Evolutionary conservation across 1,140 invertebrate genomes (phyloP).

Genomic region (Cotesia typhae): DNA sequence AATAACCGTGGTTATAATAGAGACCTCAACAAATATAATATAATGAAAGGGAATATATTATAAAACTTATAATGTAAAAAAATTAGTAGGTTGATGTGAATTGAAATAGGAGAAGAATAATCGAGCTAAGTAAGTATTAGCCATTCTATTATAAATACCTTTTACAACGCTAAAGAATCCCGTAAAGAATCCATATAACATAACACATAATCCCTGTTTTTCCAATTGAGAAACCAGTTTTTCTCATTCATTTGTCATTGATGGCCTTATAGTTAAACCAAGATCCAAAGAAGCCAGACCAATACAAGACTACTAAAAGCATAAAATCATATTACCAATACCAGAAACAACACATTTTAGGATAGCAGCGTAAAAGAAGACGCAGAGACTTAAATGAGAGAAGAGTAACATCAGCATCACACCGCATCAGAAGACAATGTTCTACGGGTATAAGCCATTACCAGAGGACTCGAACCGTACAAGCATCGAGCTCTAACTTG

Average conservation of each 20-base stretch:
- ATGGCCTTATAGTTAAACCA: neutral
- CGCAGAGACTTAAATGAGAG: neutral
- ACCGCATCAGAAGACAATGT: constrained; percentile 21
- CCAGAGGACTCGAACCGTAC: constrained; percentile 49
- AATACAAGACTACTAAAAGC: neutral
- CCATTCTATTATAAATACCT: too few species aligned
- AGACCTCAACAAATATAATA: too few species aligned
- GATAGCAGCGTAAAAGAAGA: neutral
- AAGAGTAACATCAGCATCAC: constrained; percentile 10
- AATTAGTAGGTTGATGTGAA: too few species aligned
- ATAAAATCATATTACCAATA: too few species aligned
- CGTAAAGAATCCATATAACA: neutral
- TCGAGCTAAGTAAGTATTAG: too few species aligned
- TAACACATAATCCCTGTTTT: neutral
- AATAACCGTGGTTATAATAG: neutral
- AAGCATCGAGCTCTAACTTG: constrained; percentile 40
- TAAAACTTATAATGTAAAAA: too few species aligned
- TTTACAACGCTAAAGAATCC: too few species aligned
- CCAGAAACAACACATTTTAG: too few species aligned
- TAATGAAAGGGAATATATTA: too few species aligned
- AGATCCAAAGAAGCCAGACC: neutral
- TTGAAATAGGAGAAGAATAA: too few species aligned
- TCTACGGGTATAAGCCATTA: constrained; percentile 59
- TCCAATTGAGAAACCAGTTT: neutral
- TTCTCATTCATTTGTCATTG: constrained; percentile 8